Evolutionary conservation across 1,140 invertebrate genomes (phyloP).

Genomic region (Monochamus saltuarius): DNA sequence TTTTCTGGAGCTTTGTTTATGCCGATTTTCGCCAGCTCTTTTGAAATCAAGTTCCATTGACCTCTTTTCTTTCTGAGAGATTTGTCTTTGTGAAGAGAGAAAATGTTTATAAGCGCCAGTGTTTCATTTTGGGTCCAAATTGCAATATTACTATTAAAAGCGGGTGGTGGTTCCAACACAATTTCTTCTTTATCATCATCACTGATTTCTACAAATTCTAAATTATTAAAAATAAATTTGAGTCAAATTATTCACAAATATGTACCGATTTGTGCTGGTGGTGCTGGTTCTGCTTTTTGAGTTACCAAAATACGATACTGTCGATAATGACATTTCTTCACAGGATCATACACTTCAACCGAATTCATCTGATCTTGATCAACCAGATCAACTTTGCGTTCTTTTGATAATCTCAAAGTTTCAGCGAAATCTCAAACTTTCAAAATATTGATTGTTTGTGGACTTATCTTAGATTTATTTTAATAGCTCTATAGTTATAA

Average conservation of each 20-base stretch:
- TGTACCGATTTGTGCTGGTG: neutral
- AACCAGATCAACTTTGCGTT: neutral
- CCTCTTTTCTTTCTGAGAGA: slow-evolving; percentile 1
- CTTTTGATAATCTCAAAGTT: too few species aligned
- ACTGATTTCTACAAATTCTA: neutral
- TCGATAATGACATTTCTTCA: neutral
- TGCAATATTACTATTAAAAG: neutral
- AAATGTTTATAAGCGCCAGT: slow-evolving; percentile 1
- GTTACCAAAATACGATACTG: neutral
- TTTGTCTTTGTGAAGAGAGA: slow-evolving; percentile 10
- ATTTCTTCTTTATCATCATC: neutral
- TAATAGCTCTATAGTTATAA: too few species aligned
- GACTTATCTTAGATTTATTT: too few species aligned
- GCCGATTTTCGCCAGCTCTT: slow-evolving; percentile 4
- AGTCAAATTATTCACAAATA: neutral
- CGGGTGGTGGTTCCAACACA: neutral
- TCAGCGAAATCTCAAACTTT: too few species aligned
- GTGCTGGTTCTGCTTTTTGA: neutral
- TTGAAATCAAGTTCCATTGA: neutral
- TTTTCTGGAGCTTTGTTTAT: neutral
- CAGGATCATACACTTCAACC: slow-evolving; percentile 3
- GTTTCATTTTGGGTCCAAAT: slow-evolving; percentile 10
- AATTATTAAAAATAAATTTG: neutral
- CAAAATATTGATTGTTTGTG: too few species aligned
- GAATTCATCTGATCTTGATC: neutral